phyloP scores from a whole-genome alignment of 92 coral and sea anemone species.

The Metridium senile region DNA sequence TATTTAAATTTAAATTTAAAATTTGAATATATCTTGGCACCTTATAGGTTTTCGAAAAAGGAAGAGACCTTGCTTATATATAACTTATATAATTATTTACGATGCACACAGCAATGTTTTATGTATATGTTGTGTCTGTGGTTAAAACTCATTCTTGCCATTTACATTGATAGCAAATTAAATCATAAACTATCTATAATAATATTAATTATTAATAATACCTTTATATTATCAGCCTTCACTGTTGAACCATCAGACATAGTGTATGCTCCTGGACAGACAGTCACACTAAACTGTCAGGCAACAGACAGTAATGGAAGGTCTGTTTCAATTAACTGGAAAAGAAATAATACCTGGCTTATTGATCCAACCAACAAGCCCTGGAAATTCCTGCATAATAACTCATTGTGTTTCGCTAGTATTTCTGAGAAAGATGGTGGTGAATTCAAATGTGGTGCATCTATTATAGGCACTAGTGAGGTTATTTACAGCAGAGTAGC shows the following conservation, averaged over 20 bases:
- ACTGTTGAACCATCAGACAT: slow-evolving; percentile 74
- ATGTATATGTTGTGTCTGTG: too few relatives aligned
- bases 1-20: too few relatives aligned
- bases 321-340: slow-evolving; percentile 71
- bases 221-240: slow-evolving; percentile 52
- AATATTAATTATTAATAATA: too few relatives aligned
- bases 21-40: too few relatives aligned
- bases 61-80: too few relatives aligned
- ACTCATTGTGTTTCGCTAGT: slow-evolving; percentile 80
- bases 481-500: slow-evolving; percentile 72
- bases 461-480: slow-evolving; percentile 34
- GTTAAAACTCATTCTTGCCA: too few relatives aligned
- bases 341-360: slow-evolving; percentile 66
- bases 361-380: slow-evolving; percentile 48
- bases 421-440: slow-evolving; percentile 70
- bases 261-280: slow-evolving; percentile 72
- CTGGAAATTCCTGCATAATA: slow-evolving; percentile 63
- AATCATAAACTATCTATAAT: too few relatives aligned
- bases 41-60: too few relatives aligned
- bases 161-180: too few relatives aligned
- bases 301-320: slow-evolving; percentile 65
- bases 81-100: too few relatives aligned
- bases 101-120: too few relatives aligned
- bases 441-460: slow-evolving; percentile 72
- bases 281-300: slow-evolving; percentile 80